Base-by-base conservation (phyloP, 2,888 invertebrate species). In the Ophion slaviceki region DNA sequence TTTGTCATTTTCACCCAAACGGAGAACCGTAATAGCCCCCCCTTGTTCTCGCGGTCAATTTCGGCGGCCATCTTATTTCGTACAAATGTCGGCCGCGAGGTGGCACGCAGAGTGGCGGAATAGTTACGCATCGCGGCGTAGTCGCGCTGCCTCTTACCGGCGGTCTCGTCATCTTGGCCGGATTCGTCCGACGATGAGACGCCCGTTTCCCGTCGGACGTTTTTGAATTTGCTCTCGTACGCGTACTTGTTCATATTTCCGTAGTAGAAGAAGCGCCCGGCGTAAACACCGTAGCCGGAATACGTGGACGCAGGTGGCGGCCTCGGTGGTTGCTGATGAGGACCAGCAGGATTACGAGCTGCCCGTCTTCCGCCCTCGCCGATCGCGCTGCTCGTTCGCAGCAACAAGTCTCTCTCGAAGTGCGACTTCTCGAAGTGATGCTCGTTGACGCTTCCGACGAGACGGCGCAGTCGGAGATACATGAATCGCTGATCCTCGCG, bases 161-260 rank as follows among this genome's bases (percentile, higher is more conserved):
- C 40, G 45, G 24, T 40, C 11, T 83, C 83, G 32, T 78, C 82
- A 8, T 85, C 86, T 8, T 70, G 82, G 24, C 67, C 80, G 8
- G 85, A 85, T 53, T 86, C 86, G 45, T 83, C 83, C 36, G 75
- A 72, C 17, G 83, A 74, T 1, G 62, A 47, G 1, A 75, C 76
- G 5, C 32, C 72, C 11, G 57, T 20, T 14, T 57, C 77, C 7
- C 57, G 66, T 28, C 66, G 67, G 40, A 71, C 20, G n/a, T 78
- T 70, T 64, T 88, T 87, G 68, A 92, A 92, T 80, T 92, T 93
- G 66, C 80, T 92, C 3, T 92, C 91, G 61, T 91, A 93, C 1
- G 93, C 94, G 80, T 89, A 91, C 71, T 91, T 92, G 86, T 93
- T 94, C 93, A 94, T 93, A 66, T 92, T 93, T 3, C 94, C 94